Percentiles rank a stretch among this genome's conserved stretches.
These are phyloP conservation scores for Campaea margaritaria DNA, from an alignment of 2,888 invertebrate species.

Conservation along the genomic window DNA sequence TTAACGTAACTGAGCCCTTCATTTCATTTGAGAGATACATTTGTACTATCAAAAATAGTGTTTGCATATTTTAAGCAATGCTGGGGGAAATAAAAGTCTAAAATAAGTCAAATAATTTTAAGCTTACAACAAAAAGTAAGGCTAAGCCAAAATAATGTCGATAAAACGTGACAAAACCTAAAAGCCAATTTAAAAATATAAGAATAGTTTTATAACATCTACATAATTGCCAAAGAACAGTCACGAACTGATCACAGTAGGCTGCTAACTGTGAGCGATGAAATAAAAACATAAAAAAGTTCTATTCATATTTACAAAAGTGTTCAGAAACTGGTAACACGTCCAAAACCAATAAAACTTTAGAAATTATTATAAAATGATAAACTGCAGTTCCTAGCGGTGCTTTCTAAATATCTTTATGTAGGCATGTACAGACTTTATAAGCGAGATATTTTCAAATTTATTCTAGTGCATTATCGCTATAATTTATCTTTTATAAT, in stretches of 20 bases:
- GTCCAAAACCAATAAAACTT: slow-evolving; percentile 53
- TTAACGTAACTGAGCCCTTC: slow-evolving; percentile 53
- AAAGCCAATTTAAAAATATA: slow-evolving; percentile 40
- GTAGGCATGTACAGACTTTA: slow-evolving; percentile 48
- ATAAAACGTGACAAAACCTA: slow-evolving; percentile 48
- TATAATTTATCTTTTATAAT: slow-evolving; percentile 55
- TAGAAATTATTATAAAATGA: slow-evolving; percentile 33
- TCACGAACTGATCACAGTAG: slow-evolving; percentile 32
- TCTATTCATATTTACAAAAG: slow-evolving; percentile 73
- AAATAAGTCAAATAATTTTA: slow-evolving; percentile 33
- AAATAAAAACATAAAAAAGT: slow-evolving; percentile 64
- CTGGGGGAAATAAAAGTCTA: slow-evolving; percentile 33
- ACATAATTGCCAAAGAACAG: slow-evolving; percentile 59
- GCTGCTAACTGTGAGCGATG: slow-evolving; percentile 61
- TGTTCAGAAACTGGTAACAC: slow-evolving; percentile 66
- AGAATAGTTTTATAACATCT: slow-evolving; percentile 51
- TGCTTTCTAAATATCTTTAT: slow-evolving; percentile 34
- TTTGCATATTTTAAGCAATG: slow-evolving; percentile 34
- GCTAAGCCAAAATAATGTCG: slow-evolving; percentile 63
- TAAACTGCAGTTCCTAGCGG: slow-evolving; percentile 19
- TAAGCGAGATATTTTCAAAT: slow-evolving; percentile 53
- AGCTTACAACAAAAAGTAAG: slow-evolving; percentile 63
- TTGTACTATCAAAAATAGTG: slow-evolving; percentile 78
- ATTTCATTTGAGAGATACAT: slow-evolving; percentile 48
- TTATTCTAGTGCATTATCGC: slow-evolving; percentile 55